Evolutionary conservation across 2,888 invertebrate genomes (phyloP), one percentile per base, ranked within the genome.

Genomic region (Actias luna): DNA sequence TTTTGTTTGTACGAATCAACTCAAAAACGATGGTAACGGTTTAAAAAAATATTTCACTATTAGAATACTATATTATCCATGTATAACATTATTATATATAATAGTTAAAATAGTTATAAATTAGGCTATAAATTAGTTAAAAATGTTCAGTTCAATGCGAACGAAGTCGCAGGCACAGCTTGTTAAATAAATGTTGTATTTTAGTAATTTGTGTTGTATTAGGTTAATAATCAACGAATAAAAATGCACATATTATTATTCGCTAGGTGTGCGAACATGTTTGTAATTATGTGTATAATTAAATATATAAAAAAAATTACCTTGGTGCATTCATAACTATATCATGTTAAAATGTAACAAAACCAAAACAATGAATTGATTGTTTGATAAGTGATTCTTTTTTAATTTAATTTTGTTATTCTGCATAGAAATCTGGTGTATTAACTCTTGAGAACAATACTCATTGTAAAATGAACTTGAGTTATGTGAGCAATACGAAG

Each of bases 401-500:
- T 16, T 42, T n/a, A 8, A n/a, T 42, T 3, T 42, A 27, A 4
- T 29, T 52, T 52, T 52, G 29, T 52, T 52, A 52, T 52, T 52
- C 29, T 16, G 12, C 2, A 27, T 27, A 52, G n/a, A 59, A 57
- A 50, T 60, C 8, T 36, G 39, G 36, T 22, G n/a, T 27, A 50
- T 59, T 27, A 29, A 52, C 52, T 16, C 52, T n/a, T n/a, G n/a
- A 5, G 29, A 29, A 52, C 52, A 52, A 52, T 52, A 29, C 7
- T 16, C 27, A 52, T 52, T 52, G 29, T 52, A 14, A 52, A 52
- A 52, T 52, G 27, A 52, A 52, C 52, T 52, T 42, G 39, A 42
- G n/a, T 62, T 59, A 36, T 63, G 16, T 16, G 36, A 22, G 12
- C 16, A 59, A 55, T 42, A 42, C 27, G 55, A 57, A 61, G 52